phyloP scores from a whole-genome alignment of 1,140 invertebrate genomes.

The Ridgeia piscesae region DNA sequence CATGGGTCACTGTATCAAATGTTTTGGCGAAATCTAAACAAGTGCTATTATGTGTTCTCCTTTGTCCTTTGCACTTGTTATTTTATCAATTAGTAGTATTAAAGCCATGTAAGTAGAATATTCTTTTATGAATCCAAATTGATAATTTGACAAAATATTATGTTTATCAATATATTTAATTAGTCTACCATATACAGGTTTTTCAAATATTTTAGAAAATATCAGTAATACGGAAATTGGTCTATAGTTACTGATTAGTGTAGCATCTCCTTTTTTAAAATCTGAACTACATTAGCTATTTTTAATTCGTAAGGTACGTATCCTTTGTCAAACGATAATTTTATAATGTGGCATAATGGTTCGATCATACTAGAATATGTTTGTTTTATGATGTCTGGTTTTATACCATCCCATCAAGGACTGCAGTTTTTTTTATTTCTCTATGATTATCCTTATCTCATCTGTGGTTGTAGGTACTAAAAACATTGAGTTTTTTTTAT shows the following conservation, averaged over 20 bases:
- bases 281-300: not conserved
- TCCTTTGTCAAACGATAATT: conserved; percentile 14
- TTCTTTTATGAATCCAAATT: not conserved
- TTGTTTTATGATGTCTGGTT: conserved; percentile 14
- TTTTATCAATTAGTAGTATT: not conserved
- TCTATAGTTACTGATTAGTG: not conserved
- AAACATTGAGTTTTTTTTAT: conserved; percentile 12
- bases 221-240: not conserved
- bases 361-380: not conserved
- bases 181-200: not conserved
- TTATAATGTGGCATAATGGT: conserved; percentile 15
- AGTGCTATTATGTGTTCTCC: not conserved
- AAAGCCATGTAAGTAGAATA: not conserved
- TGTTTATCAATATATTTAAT: not conserved
- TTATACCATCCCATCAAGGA: not conserved
- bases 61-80: not conserved
- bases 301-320: conserved; percentile 8
- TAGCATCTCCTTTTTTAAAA: not conserved
- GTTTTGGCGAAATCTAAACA: not conserved
- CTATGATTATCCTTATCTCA: conserved; percentile 12
- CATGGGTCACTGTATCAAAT: not conserved
- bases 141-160: not conserved
- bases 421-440: not conserved
- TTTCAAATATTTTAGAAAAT: not conserved
- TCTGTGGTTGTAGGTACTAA: conserved; percentile 16